Evolutionary conservation across 2,113 vertebrate species (phyloP), one percentile per base, ranked within the genome.

Genomic region (Empidonax alnorum): DNA sequence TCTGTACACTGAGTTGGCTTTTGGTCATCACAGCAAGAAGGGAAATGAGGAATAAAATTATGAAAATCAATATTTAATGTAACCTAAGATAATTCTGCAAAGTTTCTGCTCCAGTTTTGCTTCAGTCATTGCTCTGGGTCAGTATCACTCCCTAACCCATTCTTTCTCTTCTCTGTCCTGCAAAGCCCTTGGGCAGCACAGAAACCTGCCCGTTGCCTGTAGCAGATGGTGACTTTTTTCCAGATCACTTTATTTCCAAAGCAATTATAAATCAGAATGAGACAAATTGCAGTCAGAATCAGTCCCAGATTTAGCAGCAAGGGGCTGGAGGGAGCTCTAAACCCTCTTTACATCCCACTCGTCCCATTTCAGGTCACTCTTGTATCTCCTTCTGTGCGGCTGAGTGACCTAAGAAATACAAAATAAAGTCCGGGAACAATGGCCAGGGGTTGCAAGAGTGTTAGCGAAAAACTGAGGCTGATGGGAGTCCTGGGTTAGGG

Each of bases 121-220:
- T 65, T 65, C 50, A 53, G 9, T 63, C 6, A 0, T 46, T 49
- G 28, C 14, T 14, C 39, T 75, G 21, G 8, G 1, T 4, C 2
- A 0, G 0, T n/a, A 8, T 74, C 33, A 84, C 22, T 68, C 28
- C 19, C 46, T 11, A 7, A 16, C 22, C 44, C 16, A 2, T 4
- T 50, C 12, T 24, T 62, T 56, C 41, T 84, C 33, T 2, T 0
- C 27, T 44, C 1, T 28, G 13, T 17, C 2, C 18, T 78, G 33
- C 25, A 27, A 55, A 85, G 25, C 31, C 20, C 41, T 65, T 42
- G 35, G 44, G n/a, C 46, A 78, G 25, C 27, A 21, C 21, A 9
- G 25, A 30, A 4, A 15, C 41, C 33, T 58, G 62, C 39, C 61
- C 9, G 5, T 42, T 11, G 1, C 13, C 3, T 63, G 7, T 31